These are phyloP conservation scores for Lepilemur ruficaudatus DNA, from an alignment of 2,797 vertebrate species.

Conservation along the genomic window DNA sequence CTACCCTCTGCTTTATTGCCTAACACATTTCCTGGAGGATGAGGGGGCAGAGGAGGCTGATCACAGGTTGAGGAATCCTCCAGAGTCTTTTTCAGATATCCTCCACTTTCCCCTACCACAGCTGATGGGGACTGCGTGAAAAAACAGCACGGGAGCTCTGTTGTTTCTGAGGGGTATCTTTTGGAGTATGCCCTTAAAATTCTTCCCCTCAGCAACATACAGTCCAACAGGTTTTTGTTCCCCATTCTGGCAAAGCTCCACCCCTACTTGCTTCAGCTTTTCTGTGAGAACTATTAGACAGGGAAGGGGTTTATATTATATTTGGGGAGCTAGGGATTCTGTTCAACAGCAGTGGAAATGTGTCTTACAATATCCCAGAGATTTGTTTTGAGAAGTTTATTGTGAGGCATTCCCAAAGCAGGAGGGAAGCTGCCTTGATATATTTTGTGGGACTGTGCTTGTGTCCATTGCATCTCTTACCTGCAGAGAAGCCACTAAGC, in stretches of 20 bases:
- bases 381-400: background rate
- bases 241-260: background rate
- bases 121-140: background rate
- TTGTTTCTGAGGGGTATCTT: background rate
- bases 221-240: background rate
- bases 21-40: background rate
- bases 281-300: background rate
- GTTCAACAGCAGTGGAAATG: background rate
- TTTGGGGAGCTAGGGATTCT: background rate
- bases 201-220: background rate
- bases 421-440: background rate
- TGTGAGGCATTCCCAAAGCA: background rate
- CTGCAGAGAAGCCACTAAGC: background rate
- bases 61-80: background rate
- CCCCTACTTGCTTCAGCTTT: background rate
- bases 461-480: background rate
- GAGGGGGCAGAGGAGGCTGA: background rate
- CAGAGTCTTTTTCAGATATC: background rate
- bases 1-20: background rate
- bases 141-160: background rate
- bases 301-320: background rate
- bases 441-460: background rate
- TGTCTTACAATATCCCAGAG: background rate
- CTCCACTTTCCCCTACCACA: background rate
- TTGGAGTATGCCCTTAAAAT: background rate